Evolutionary conservation across 2,113 vertebrate genomes (phyloP), one percentile per base, ranked within the genome.

Genomic region (Psilopogon haemacephalus): DNA sequence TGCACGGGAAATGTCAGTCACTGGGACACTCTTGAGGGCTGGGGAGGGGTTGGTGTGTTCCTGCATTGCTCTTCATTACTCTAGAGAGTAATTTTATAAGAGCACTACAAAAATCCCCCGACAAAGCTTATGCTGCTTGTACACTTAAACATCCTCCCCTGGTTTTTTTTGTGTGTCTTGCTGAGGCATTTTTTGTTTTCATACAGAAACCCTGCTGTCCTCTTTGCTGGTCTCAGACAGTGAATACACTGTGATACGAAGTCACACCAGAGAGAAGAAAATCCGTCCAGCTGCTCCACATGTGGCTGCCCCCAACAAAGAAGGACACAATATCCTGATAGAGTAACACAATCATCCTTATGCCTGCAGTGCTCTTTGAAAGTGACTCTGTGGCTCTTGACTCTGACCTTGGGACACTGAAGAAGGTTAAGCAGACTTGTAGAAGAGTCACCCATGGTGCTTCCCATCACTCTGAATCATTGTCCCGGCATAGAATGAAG

Each of bases 151-250:
- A 33, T 9, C 4, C 16, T 69, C 14, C 30, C 0, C 0, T 46
- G 19, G 17, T 71, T 32, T 44, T 60, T 24, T 18, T 19, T 16
- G 12, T 17, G 21, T 12, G 7, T 65, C 50, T 74, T 58, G 76
- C 5, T 0, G 0, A 80, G 8, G 11, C 6, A 23, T 40, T 55
- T 59, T 82, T 67, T n/a, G 1, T 32, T 86, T 30, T 28, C 15
- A 12, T 26, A 12, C 3, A 54, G 35, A 67, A 91, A 19, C 1
- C 2, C 4, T 4, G 5, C 7, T 63, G 37, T 46, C 71, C 14
- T 28, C n/a, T 24, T 8, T 27, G 35, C 19, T 56, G 24, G 30
- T 84, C 19, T 84, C 59, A 67, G 30, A 6, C 7, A 68, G 33
- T 20, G 58, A 20, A 19, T 19, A 42, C 0, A 5, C 44, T 48